Base-by-base conservation (phyloP, 2,888 invertebrate genomes). In the Archips xylosteana region DNA sequence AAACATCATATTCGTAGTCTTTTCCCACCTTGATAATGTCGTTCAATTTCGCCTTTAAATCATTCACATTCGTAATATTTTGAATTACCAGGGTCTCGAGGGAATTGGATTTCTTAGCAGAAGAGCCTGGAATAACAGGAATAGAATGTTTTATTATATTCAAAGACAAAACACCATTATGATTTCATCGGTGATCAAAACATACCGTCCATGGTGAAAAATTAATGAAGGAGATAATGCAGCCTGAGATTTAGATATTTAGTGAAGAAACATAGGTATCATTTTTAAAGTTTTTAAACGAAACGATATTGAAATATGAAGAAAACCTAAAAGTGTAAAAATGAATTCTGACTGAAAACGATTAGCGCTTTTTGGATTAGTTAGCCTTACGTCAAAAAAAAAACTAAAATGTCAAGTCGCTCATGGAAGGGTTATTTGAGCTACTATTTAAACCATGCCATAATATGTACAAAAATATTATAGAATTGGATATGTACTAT, bases 1-100 rank as follows among this genome's bases (percentile, higher is more conserved):
- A 90, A 74, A 95, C 91, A 79, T 93, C 91, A 76, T 90, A 90
- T 81, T 94, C 90, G 71, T 95, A 93, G 78, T 92, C 89, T 83
- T 91, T 90, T 42, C 93, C 94, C 70, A 87, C 82, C 75, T 85
- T 81, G 75, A 95, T 92, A 70, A 95, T 94, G 65, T 89, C 88
- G 71, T 89, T 89, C 49, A 95, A 84, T 86, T 92, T 93, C 51
- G 85, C 81, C 78, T 94, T 94, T 74, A 95, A 89, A 77, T 94
- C 92, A 69, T 83, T 87, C 0, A 86, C 79, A 77, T 92, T 91
- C 71, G 85, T 89, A 81, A 88, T 92, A 80, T 89, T 93, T 81
- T 88, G 89, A 76, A 92, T 91, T 1, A 92, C 89, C 74, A 94
- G 82, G 9, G 87, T 89, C 79, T 94, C 92, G 32, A 92, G 81